phyloP scores from a whole-genome alignment of 1,140 invertebrate genomes.

The Scaptodrosophila lebanonensis region DNA sequence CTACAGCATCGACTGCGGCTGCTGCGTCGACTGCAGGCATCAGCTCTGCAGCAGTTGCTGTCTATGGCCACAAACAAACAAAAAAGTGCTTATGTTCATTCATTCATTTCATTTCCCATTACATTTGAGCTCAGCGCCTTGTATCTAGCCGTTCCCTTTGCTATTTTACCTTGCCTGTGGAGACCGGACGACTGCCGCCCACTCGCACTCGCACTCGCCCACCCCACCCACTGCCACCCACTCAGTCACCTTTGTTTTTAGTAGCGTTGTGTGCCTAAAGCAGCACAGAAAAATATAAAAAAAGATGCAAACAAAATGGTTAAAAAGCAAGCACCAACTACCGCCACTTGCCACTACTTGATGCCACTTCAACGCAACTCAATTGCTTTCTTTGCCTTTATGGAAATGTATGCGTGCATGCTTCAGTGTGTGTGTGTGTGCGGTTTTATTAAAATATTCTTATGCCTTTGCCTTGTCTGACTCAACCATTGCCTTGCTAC shows the following conservation, averaged over 20 bases:
- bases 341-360: slow-evolving; percentile 70
- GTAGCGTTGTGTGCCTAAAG: slow-evolving; percentile 22
- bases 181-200: slow-evolving; percentile 6
- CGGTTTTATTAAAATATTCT: slow-evolving; percentile 68
- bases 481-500: slow-evolving; percentile 18
- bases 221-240: slow-evolving; percentile 24
- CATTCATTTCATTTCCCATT: slow-evolving; percentile 76
- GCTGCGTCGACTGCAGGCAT: neutral
- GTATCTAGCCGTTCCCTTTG: neutral
- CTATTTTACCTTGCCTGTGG: neutral
- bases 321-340: slow-evolving; percentile 62
- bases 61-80: slow-evolving; percentile 66
- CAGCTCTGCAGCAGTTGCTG: neutral
- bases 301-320: slow-evolving; percentile 68
- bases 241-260: slow-evolving; percentile 21
- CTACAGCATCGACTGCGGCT: neutral
- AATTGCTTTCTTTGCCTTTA: slow-evolving; percentile 72
- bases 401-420: slow-evolving; percentile 40
- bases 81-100: slow-evolving; percentile 75
- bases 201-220: slow-evolving; percentile 16
- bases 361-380: slow-evolving; percentile 74
- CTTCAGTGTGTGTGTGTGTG: slow-evolving; percentile 21
- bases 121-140: slow-evolving; percentile 33
- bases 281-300: slow-evolving; percentile 29
- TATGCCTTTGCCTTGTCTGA: slow-evolving; percentile 32